Evolutionary conservation across 1,140 invertebrate species (phyloP), one percentile per base, ranked within the genome.

Genomic region (Dendrolimus punctatus): DNA sequence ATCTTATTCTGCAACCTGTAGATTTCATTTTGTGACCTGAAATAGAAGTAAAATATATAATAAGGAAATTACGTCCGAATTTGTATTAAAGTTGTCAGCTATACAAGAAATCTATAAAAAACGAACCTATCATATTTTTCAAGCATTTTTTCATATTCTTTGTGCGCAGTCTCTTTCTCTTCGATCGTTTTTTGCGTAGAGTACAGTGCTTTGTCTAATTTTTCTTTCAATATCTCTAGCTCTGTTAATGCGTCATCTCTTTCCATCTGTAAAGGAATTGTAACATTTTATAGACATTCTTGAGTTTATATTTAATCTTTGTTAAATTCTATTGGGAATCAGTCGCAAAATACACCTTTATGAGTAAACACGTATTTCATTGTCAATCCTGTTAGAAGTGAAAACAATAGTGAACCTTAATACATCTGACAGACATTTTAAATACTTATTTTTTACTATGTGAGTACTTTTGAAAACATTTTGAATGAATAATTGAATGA

Each of bases 91-190:
- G n/a, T 5, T 45, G n/a, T 45, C 6, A 4, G 6, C 6, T 5
- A 8, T 1, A 45, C 6, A 8, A 45, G 6, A 45, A 7, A 45
- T 8, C n/a, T 45, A 45, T 10, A 8, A 45, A 66, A 57, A 85
- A 76, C 80, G 79, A 90, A 95, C 93, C 95, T 93, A 85, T 98
- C 96, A 79, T 96, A 96, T 89, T 97, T 97, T 86, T 97, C 96
- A 64, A 96, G 86, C 84, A 97, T 92, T 85, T 96, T 95, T 71
- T 98, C 95, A 74, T 96, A 94, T 85, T 98, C 96, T 84, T 95
- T 95, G 86, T 94, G 94, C 41, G 93, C 91, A 49, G 89, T 92
- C 68, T 98, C 96, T 67, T 95, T 94, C 67, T 98, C 96, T 68
- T 98, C 95, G 55, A 95, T 90, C 0, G 93, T 91, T 83, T 96